Base-by-base conservation (phyloP, 2,888 invertebrate genomes). In the Callyntrura guangdongensis region DNA sequence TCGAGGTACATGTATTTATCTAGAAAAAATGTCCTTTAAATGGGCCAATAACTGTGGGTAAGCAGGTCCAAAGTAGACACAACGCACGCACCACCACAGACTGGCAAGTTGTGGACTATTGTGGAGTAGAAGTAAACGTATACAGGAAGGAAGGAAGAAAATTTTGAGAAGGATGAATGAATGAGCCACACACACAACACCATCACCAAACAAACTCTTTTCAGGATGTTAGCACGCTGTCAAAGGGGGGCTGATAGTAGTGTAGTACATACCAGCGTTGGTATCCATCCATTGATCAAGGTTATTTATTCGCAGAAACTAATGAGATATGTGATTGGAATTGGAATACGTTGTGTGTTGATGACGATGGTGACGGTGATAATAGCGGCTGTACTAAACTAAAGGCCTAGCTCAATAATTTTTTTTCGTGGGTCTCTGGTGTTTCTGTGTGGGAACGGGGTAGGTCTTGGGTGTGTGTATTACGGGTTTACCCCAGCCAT, bases 261-360 rank as follows among this genome's bases (percentile, higher is more conserved):
- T 53, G 53, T 36, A 36, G 36, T 36, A 36, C 36, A 53, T 53
- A 20, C 5, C 17, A 17, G 61, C 17, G 61, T 36, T 36, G 36
- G 56, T 79, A 86, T 91, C 88, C 91, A 92, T 93, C 88, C 91
- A 92, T 93, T 93, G 92, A 92, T 92, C 93, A 92, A 85, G 67
- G 91, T 92, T 92, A 92, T 91, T 91, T 91, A 91, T 91, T 91
- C 86, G 77, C 53, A 82, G 82, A 87, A 86, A 91, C 91, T 93
- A 93, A 93, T 93, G 93, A 93, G 93, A 93, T 93, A 92, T 93
- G 93, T 93, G 93, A 93, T 92, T 91, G 93, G 93, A 93, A 93
- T 93, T 83, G 91, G 91, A 91, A 91, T 91, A 91, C 59, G 53
- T 25, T 69, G 47, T 64, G 12, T 36, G n/a, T 2, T 79, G 79